A percentile compares a stretch with the other conserved stretches of the same genome.
These are phyloP conservation scores for Nineta flava DNA, from an alignment of 2,888 invertebrate species.

Conservation along the genomic window DNA sequence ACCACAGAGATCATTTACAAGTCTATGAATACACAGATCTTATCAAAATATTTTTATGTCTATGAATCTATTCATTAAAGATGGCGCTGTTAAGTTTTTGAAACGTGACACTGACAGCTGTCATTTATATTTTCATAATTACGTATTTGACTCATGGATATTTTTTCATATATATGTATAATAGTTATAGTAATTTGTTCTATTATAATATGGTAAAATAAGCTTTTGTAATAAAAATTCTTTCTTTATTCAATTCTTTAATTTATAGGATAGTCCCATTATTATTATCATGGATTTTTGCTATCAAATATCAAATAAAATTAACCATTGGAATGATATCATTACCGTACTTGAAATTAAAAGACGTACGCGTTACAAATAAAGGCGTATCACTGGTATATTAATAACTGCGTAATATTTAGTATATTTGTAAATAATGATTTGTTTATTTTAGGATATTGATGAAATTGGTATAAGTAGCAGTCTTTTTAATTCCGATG, in stretches of 20 bases:
- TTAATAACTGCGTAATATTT: conserved; percentile 12
- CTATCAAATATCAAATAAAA: conserved; percentile 62
- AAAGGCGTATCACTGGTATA: conserved; percentile 63
- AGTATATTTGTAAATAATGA: neutral
- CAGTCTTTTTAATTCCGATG: conserved; percentile 76
- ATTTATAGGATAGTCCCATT: conserved; percentile 55
- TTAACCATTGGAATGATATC: conserved; percentile 67
- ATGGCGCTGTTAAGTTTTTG: too few species aligned
- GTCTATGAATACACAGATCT: too few species aligned
- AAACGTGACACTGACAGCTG: too few species aligned
- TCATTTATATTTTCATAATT: too few species aligned
- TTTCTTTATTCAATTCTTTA: neutral
- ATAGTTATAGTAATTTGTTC: neutral
- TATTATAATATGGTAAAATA: neutral
- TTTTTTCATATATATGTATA: neutral
- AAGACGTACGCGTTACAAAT: conserved; percentile 66
- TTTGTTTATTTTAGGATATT: conserved; percentile 46
- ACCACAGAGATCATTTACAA: too few species aligned
- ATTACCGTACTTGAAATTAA: conserved; percentile 61
- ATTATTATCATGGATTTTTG: conserved; percentile 62
- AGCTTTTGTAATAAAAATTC: neutral
- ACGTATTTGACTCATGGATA: neutral
- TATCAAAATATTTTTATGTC: too few species aligned
- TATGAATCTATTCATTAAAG: too few species aligned
- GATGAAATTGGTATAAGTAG: conserved; percentile 73